Percentiles rank a stretch among this genome's conserved stretches.
Evolutionary conservation across 2,113 vertebrate genomes (phyloP).

Genomic region (Chloebia gouldiae): DNA sequence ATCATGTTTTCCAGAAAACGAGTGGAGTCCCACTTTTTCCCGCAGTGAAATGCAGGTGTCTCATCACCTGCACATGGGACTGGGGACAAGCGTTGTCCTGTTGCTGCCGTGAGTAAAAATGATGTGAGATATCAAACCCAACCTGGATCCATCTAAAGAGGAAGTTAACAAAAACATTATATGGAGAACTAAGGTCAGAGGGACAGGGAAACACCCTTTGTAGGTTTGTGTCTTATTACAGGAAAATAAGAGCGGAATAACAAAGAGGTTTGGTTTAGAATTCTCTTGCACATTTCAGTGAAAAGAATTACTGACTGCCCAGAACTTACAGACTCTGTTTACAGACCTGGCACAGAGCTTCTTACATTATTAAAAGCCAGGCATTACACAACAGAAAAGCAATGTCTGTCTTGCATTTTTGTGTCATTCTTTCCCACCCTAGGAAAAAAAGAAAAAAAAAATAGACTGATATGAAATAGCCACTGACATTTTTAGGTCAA

Average conservation of each 20-base stretch:
- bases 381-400: not conserved
- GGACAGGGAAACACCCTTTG: not conserved
- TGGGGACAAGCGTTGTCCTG: not conserved
- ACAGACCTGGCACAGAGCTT: not conserved
- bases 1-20: not conserved
- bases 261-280: not conserved
- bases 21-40: not conserved
- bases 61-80: not conserved
- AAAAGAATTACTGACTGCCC: not conserved
- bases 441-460: not conserved
- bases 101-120: not conserved
- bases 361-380: not conserved
- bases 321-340: not conserved
- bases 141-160: not conserved
- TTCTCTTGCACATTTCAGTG: not conserved
- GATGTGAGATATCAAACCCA: not conserved
- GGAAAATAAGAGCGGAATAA: not conserved
- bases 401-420: not conserved
- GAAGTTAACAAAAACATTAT: not conserved
- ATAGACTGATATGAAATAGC: not conserved
- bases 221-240: not conserved
- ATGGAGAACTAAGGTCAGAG: not conserved
- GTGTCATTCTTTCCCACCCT: rapidly evolving
- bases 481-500: constrained; percentile 53
- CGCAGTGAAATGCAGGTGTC: not conserved